Base-by-base conservation (phyloP, 2,797 vertebrate genomes). In the Hemitrygon akajei region DNA sequence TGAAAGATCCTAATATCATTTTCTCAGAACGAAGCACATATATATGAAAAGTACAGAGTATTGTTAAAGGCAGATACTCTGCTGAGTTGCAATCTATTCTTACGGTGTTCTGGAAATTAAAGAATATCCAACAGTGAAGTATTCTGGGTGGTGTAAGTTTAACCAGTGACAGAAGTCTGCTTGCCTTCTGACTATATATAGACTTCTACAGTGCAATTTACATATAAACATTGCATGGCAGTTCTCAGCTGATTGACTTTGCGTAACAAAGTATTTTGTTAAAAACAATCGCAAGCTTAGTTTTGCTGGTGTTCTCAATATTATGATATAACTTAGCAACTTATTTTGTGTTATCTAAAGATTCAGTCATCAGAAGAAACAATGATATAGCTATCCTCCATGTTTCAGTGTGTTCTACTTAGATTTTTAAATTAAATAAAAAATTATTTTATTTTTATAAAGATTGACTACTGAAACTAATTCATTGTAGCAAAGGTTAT, bases 101-200 rank as follows among this genome's bases (percentile, higher is more conserved):
- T n/a, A 47, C 40, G 6, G n/a, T 93, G 22, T 71, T 75, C 71
- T 56, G 25, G 71, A 76, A 71, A 56, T 93, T 73, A 30, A 37
- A 76, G 71, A 40, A 14, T 75, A 75, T 37, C 40, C 71, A 93
- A 56, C 69, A 18, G 91, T 76, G 91, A 93, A 14, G 30, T 30
- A 56, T 56, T 93, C 71, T 93, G 71, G 25, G 40, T 47, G 14
- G 71, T 76, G 73, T 30, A 56, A 93, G 69, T 25, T 47, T n/a
- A 93, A 76, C 91, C 71, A 93, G 71, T 76, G 30, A 76, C 27
- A 47, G 91, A 56, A 76, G 37, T 27, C 71, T 58, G 71, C 37
- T 93, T 93, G 40, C 27, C 27, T 76, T 93, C 27, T 93, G 69
- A 76, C 91, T 58, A 75, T 93, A 76, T 93, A 93, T 75, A 37